Conservation (phyloP, 2,113 vertebrate species). For the Anser cygnoides region DNA sequence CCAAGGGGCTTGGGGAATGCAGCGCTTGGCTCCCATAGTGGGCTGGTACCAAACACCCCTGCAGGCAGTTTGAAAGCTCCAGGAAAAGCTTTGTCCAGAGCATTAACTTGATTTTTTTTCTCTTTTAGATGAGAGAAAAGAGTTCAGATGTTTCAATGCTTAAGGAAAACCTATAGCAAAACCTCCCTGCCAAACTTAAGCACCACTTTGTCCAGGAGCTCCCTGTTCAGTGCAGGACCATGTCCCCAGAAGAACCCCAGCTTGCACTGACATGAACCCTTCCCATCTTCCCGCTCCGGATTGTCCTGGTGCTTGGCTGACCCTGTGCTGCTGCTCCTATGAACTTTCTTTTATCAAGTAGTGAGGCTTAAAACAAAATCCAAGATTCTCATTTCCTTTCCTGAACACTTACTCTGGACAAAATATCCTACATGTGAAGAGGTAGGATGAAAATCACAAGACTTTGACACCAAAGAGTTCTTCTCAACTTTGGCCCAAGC, state of each 20-base stretch:
- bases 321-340: neutral
- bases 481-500: neutral
- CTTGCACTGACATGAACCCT: neutral
- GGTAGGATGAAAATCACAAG: neutral
- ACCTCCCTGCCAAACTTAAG: neutral
- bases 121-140: neutral
- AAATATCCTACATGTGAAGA: neutral
- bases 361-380: neutral
- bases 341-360: neutral
- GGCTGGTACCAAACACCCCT: neutral
- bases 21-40: neutral
- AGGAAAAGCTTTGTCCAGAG: neutral
- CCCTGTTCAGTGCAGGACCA: accelerated
- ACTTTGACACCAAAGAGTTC: neutral
- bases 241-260: neutral
- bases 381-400: neutral
- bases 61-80: neutral
- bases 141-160: neutral
- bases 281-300: neutral
- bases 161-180: neutral
- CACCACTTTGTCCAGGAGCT: neutral
- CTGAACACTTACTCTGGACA: neutral
- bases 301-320: neutral
- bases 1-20: neutral
- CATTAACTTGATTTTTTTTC: neutral